A percentile compares a stretch with the other conserved stretches of the same genome.
Evolutionary conservation across 2,888 invertebrate genomes (phyloP).

Genomic region (Drosophila sordidula): DNA sequence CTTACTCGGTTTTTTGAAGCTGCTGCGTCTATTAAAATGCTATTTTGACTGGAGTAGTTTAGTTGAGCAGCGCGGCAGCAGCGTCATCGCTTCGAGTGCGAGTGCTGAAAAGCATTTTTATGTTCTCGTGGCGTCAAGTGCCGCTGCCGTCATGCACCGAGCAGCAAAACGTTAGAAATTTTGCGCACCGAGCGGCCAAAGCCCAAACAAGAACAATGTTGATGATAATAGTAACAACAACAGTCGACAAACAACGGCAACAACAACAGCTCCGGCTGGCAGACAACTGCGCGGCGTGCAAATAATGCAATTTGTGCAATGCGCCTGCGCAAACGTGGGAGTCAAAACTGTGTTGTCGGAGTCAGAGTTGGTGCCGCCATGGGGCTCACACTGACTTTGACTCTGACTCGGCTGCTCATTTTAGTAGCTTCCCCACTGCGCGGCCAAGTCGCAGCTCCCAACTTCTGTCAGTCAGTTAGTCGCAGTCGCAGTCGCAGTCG

Average conservation of each 20-base stretch:
- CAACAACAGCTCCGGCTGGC: conserved; percentile 37
- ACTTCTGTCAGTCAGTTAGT: conserved; percentile 70
- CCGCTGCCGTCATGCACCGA: conserved; percentile 57
- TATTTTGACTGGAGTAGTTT: conserved; percentile 80
- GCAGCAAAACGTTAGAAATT: conserved; percentile 54
- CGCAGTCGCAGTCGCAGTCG: conserved; percentile 30
- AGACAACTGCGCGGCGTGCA: conserved; percentile 73
- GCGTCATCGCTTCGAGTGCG: conserved; percentile 70
- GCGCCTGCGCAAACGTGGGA: conserved; percentile 77
- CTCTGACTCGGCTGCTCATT: conserved; percentile 60
- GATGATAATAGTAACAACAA: conserved; percentile 78
- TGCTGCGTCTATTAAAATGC: conserved; percentile 75
- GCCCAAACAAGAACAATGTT: conserved; percentile 74
- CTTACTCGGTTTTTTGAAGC: conserved; percentile 13
- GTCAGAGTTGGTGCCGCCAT: conserved; percentile 36
- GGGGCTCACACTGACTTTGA: conserved; percentile 22
- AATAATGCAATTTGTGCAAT: conserved; percentile 81
- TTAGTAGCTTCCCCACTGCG: conserved; percentile 80
- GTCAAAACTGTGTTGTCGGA: conserved; percentile 56
- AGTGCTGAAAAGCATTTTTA: conserved; percentile 80
- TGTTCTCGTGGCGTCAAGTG: conserved; percentile 80
- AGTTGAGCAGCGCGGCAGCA: conserved; percentile 63
- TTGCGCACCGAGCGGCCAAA: conserved; percentile 49
- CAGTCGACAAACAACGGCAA: conserved; percentile 46
- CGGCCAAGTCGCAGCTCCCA: conserved; percentile 46